Base-by-base conservation (phyloP, 2,797 vertebrate genomes). In the Anolis apletophallus region DNA sequence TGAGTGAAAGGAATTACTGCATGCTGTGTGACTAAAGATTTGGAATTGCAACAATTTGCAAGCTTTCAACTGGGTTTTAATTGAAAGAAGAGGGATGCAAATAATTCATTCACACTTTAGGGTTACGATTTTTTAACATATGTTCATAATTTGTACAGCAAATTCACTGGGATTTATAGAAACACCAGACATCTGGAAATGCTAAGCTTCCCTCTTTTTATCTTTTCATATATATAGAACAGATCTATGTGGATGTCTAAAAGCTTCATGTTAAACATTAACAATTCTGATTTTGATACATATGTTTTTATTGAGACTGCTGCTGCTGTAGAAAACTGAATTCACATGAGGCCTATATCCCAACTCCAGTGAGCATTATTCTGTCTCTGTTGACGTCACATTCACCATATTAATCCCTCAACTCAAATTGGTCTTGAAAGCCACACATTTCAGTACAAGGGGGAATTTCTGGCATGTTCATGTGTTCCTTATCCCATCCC, bases 101-200 rank as follows among this genome's bases (percentile, higher is more conserved):
- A 85, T 52, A 85, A 78, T 88, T 85, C 64, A 55, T 26, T 81
- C 10, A 84, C 64, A 81, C 11, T 77, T 71, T 72, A 81, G 64
- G 80, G 36, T 71, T 85, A 88, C 16, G 52, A 23, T 81, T 87
- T 72, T 87, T 77, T 55, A 87, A 81, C 80, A 87, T 78, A 83
- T 83, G 80, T 34, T 87, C 86, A 78, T 84, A 90, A 88, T 19
- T 90, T 46, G 5, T 3, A 81, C 84, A 86, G 57, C 26, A 34
- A 92, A 88, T 67, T 85, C 13, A 64, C 50, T 89, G 46, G 52
- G 11, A 92, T 50, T 55, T 72, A 34, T 54, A 50, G 89, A 34
- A 90, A 74, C 67, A 83, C 8, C 54, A 88, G 90, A 4, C 13
- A 91, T 32, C 46, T 86, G 64, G 75, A 90, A 91, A 90, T 79